These are phyloP conservation scores for Protobothrops flavoviridis DNA, from an alignment of 2,113 vertebrate species.

Conservation along the genomic window DNA sequence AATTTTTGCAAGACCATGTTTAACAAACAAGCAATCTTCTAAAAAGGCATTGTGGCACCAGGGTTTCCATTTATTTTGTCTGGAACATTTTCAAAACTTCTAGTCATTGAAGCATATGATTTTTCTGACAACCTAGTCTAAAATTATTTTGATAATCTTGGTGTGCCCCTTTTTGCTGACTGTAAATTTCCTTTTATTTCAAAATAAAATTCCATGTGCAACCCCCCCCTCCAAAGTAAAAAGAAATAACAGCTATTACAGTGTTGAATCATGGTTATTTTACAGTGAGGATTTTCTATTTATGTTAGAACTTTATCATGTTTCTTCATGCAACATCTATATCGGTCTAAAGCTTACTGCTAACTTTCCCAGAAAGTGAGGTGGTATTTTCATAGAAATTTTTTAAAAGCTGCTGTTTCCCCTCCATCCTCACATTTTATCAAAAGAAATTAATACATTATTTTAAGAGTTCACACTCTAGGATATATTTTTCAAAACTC, in stretches of 20 bases:
- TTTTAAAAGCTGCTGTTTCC: not conserved
- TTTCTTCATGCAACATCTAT: not conserved
- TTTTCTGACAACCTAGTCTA: not conserved
- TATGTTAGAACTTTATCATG: not conserved
- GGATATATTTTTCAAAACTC: not conserved
- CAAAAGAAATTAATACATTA: not conserved
- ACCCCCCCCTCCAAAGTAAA: not conserved
- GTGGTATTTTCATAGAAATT: conserved; percentile 24
- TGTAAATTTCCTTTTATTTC: not conserved
- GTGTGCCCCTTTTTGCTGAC: not conserved
- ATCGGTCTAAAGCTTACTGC: not conserved
- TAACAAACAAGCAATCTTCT: not conserved
- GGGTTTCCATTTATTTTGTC: not conserved
- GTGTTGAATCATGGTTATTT: not conserved
- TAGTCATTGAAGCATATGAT: not conserved
- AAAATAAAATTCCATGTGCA: not conserved
- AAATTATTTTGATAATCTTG: not conserved
- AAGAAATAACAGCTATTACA: not conserved
- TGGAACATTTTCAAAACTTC: not conserved
- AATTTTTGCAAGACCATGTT: not conserved
- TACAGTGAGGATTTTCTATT: not conserved
- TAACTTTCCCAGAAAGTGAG: conserved; percentile 23
- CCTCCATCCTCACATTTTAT: not conserved
- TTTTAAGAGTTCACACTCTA: not conserved
- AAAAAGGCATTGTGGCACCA: not conserved